Conservation (phyloP, 2,113 vertebrate genomes). For the Xiphorhynchus elegans region DNA sequence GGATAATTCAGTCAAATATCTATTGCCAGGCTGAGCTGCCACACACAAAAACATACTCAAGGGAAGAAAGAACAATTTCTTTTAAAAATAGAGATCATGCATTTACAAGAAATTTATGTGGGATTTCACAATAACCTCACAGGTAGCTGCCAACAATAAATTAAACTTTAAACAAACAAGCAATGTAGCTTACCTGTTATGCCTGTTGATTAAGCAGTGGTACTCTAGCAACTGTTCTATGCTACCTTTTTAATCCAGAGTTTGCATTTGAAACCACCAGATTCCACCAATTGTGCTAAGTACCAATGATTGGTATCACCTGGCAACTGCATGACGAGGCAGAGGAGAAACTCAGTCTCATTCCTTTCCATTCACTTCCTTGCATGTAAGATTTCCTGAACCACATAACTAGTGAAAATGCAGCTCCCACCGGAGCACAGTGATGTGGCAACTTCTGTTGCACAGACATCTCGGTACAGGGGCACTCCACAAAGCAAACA, state of each 20-base stretch:
- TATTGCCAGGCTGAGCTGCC: background rate
- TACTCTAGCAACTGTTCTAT: constrained; percentile 24
- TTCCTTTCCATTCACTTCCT: constrained; percentile 58
- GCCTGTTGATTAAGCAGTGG: background rate
- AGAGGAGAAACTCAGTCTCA: constrained; percentile 66
- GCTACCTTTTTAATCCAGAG: constrained; percentile 38
- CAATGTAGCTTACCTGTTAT: background rate
- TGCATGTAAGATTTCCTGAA: constrained; percentile 10
- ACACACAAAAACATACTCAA: background rate
- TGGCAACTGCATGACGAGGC: constrained; percentile 43
- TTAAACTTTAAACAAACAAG: constrained; percentile 38
- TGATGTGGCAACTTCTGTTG: background rate
- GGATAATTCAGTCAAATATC: background rate
- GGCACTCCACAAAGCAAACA: background rate
- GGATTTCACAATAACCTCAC: background rate
- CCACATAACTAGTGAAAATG: constrained; percentile 20
- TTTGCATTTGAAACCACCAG: constrained; percentile 74
- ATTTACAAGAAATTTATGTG: constrained; percentile 14
- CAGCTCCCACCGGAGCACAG: background rate
- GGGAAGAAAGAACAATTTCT: background rate
- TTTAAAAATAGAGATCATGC: background rate
- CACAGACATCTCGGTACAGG: background rate
- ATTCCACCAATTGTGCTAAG: constrained; percentile 63
- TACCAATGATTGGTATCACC: constrained; percentile 71
- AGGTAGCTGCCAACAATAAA: constrained; percentile 36